Evolutionary conservation across 2,113 vertebrate species (phyloP).

Genomic region (Limnothrissa miodon): DNA sequence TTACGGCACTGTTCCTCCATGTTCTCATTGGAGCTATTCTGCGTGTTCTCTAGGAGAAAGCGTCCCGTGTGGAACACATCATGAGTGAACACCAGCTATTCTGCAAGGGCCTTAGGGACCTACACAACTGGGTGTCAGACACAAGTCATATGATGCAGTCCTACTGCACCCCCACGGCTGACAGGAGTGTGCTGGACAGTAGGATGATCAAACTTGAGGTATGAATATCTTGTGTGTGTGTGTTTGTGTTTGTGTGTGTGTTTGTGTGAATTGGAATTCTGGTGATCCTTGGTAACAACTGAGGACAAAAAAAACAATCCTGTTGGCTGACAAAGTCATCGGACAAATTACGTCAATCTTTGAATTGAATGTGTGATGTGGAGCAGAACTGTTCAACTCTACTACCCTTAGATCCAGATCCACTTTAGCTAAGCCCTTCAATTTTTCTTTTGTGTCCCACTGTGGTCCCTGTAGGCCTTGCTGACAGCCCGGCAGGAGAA

Average conservation of each 20-base stretch:
- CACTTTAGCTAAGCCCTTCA: not conserved
- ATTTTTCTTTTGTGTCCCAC: not conserved
- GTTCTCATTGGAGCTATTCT: not conserved
- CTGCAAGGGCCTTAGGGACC: conserved; percentile 82
- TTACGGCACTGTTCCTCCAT: not conserved
- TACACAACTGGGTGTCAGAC: conserved; percentile 92
- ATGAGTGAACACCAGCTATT: conserved; percentile 92
- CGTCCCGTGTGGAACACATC: conserved; percentile 86
- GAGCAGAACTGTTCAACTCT: not conserved
- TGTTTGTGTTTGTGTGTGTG: not conserved
- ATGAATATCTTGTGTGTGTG: not conserved
- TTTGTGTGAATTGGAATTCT: not conserved
- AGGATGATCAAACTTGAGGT: conserved; percentile 95
- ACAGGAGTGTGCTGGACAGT: conserved; percentile 88
- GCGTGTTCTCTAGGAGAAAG: conserved; percentile 80
- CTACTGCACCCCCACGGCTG: conserved; percentile 83
- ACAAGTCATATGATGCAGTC: conserved; percentile 81
- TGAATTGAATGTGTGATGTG: conserved; percentile 55
- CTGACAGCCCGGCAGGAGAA: conserved; percentile 88
- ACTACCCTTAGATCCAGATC: not conserved
- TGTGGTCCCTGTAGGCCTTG: conserved; percentile 71
- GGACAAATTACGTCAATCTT: no score
- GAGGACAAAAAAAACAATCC: no score
- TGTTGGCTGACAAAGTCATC: not conserved
- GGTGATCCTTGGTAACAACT: not conserved